Percentiles rank a stretch among this genome's conserved stretches.
These are phyloP conservation scores for Stegana nigrithorax DNA, from an alignment of 2,888 invertebrate genomes.

Conservation along the genomic window DNA sequence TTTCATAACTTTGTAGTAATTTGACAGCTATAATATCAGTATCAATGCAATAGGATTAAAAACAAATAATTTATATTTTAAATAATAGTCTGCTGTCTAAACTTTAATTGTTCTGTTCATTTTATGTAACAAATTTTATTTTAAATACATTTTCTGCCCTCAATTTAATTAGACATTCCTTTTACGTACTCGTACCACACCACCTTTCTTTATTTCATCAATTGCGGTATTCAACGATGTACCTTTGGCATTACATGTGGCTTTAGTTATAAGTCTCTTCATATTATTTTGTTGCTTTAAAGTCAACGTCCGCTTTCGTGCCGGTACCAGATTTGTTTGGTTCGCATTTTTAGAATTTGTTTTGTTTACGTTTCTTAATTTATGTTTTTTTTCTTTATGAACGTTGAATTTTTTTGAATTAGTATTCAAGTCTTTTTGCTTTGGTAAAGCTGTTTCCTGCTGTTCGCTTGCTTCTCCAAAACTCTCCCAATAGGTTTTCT, in stretches of 20 bases:
- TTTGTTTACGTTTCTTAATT: constrained; percentile 13
- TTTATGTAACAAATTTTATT: constrained; percentile 22
- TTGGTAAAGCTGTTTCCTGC: neutral
- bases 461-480: constrained; percentile 42
- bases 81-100: neutral
- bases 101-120: neutral
- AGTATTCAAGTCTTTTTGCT: neutral
- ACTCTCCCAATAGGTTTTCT: constrained; percentile 55
- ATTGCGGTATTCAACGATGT: constrained; percentile 24
- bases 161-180: neutral
- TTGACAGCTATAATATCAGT: no score
- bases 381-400: neutral
- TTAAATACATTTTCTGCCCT: neutral
- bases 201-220: constrained; percentile 29
- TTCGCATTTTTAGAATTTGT: neutral
- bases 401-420: neutral
- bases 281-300: constrained; percentile 45
- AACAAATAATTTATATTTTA: neutral
- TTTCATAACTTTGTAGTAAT: constrained; percentile 49
- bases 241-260: constrained; percentile 3
- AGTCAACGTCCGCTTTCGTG: no score
- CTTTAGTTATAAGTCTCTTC: constrained; percentile 39
- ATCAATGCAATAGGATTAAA: no score
- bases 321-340: no score
- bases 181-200: constrained; percentile 26